phyloP scores from a whole-genome alignment of 2,888 invertebrate species.

The Drosophila demipolita region DNA sequence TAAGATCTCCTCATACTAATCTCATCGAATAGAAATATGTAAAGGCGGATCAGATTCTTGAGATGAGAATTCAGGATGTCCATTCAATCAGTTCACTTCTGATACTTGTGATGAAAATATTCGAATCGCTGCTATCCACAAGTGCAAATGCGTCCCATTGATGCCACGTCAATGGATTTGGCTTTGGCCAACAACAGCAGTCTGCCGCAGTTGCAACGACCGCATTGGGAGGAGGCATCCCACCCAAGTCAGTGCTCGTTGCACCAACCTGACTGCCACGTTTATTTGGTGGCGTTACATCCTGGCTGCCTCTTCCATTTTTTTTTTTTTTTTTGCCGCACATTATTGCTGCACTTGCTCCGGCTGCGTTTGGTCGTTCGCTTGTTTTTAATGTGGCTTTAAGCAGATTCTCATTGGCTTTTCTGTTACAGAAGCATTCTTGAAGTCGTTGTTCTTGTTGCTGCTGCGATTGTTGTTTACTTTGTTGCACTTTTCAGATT shows the following conservation, averaged over 20 bases:
- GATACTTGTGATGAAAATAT: neutral
- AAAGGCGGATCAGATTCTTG: neutral
- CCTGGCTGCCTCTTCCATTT: slow-evolving; percentile 28
- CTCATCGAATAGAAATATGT: neutral
- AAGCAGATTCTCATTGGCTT: slow-evolving; percentile 58
- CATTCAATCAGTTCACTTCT: neutral
- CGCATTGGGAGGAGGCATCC: neutral
- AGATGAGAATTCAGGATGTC: neutral
- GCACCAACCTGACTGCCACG: slow-evolving; percentile 44
- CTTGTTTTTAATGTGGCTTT: slow-evolving; percentile 69
- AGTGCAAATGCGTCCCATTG: slow-evolving; percentile 18
- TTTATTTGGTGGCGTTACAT: slow-evolving; percentile 62
- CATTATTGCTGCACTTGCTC: slow-evolving; percentile 27
- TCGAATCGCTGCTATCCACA: neutral
- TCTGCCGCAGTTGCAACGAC: neutral
- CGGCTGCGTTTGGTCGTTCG: slow-evolving; percentile 27
- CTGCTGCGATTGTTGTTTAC: slow-evolving; percentile 60
- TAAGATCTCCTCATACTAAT: neutral
- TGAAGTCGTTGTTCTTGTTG: slow-evolving; percentile 24
- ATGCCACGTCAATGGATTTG: slow-evolving; percentile 32
- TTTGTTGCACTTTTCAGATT: slow-evolving; percentile 80
- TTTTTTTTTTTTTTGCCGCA: neutral
- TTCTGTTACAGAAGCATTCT: slow-evolving; percentile 15
- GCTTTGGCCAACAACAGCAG: slow-evolving; percentile 17
- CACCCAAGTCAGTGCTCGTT: too few relatives aligned